These are phyloP conservation scores for Penaeus vannamei DNA, from an alignment of 1,140 invertebrate species.

Conservation along the genomic window DNA sequence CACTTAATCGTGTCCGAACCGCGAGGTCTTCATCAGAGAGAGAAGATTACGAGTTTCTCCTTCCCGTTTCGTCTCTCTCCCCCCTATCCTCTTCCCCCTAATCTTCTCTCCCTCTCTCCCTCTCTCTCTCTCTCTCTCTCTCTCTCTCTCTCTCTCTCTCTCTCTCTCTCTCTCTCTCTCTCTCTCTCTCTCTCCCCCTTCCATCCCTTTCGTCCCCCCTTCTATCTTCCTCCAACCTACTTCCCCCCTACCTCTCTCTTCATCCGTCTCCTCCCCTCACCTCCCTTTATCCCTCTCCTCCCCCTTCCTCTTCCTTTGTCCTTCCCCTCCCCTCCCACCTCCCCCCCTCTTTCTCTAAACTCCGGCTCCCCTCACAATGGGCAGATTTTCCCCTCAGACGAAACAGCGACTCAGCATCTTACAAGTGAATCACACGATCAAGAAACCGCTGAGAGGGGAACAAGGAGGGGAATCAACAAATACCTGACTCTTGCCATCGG, in stretches of 20 bases:
- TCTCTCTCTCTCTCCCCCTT: neutral
- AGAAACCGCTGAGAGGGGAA: too few species aligned
- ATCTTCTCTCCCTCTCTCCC: neutral
- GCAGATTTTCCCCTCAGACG: too few species aligned
- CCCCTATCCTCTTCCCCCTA: neutral
- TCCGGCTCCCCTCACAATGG: too few species aligned
- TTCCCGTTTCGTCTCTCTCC: neutral
- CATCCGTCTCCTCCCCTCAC: neutral
- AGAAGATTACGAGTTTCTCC: neutral
- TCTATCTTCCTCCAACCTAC: neutral
- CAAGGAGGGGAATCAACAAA: too few species aligned
- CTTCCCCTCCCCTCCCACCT: neutral
- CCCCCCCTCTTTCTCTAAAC: neutral
- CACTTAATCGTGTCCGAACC: too few species aligned
- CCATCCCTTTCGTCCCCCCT: too few species aligned
- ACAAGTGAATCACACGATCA: too few species aligned
- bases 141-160: neutral
- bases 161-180: neutral
- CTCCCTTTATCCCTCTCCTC: too few species aligned
- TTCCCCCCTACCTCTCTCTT: neutral
- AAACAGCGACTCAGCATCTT: too few species aligned
- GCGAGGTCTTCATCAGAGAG: too few species aligned
- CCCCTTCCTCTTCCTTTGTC: neutral
- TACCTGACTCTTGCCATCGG: too few species aligned
- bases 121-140: neutral